phyloP scores from a whole-genome alignment of 2,797 vertebrate genomes.

The Crenichthys baileyi region DNA sequence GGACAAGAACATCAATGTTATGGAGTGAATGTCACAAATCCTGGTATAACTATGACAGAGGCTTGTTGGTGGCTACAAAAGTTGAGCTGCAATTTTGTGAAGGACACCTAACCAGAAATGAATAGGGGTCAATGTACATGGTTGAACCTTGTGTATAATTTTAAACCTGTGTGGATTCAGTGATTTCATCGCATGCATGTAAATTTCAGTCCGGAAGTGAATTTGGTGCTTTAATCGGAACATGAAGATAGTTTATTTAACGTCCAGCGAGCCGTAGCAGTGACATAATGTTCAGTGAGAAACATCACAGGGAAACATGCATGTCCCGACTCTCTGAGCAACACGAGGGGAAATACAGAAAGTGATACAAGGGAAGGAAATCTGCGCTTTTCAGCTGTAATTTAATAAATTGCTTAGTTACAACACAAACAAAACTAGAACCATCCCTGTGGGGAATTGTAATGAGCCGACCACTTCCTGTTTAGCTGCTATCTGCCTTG shows the following conservation, averaged over 20 bases:
- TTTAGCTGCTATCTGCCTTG: conserved; percentile 39
- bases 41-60: no score
- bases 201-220: neutral
- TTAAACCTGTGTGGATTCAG: no score
- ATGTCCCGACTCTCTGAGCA: neutral
- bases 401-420: conserved; percentile 41
- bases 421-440: conserved; percentile 35
- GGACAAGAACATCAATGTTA: no score
- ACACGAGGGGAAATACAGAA: neutral
- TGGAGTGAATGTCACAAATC: no score
- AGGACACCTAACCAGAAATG: no score
- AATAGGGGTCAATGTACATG: no score
- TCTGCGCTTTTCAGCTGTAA: conserved; percentile 26
- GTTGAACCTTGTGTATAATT: no score
- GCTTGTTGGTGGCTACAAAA: no score
- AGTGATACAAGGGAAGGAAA: conserved; percentile 10
- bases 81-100: no score
- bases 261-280: no score
- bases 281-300: neutral
- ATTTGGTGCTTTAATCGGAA: neutral
- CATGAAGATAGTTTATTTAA: neutral
- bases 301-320: neutral
- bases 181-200: neutral
- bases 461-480: conserved; percentile 40
- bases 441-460: conserved; percentile 22